Evolutionary conservation across 2,888 invertebrate genomes (phyloP).

Genomic region (Coleophora deauratella): DNA sequence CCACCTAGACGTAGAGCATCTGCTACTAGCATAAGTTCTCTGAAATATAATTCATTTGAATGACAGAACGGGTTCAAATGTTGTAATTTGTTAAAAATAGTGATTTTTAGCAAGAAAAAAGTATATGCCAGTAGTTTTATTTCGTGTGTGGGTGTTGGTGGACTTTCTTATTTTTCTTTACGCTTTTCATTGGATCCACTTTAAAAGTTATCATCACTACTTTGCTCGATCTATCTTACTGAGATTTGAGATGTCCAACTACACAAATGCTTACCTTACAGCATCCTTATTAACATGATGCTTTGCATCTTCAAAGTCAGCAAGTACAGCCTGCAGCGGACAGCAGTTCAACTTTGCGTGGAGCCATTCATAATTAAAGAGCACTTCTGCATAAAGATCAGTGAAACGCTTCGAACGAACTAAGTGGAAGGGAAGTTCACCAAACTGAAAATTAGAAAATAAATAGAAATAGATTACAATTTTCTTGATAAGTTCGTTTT

Average conservation of each 20-base stretch:
- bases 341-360: conserved; percentile 97
- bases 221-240: no score
- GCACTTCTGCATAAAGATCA: conserved; percentile 91
- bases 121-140: no score
- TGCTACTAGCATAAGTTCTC: conserved; percentile 93
- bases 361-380: conserved; percentile 98
- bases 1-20: conserved; percentile 95
- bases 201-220: no score
- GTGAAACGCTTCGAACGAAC: conserved; percentile 92
- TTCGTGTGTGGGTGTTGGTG: no score
- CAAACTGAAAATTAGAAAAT: conserved; percentile 76
- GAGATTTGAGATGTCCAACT: no score
- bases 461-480: not conserved
- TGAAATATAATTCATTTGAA: conserved; percentile 33
- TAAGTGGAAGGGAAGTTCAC: conserved; percentile 96
- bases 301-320: conserved; percentile 96
- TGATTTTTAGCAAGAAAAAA: no score
- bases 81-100: no score
- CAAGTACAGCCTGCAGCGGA: conserved; percentile 93
- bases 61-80: no score
- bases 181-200: no score
- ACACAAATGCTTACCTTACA: conserved; percentile 75
- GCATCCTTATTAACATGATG: conserved; percentile 87
- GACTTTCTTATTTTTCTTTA: no score
- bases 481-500: no score